Conservation (phyloP, 1,140 invertebrate genomes). For the Brachionus plicatilis region DNA sequence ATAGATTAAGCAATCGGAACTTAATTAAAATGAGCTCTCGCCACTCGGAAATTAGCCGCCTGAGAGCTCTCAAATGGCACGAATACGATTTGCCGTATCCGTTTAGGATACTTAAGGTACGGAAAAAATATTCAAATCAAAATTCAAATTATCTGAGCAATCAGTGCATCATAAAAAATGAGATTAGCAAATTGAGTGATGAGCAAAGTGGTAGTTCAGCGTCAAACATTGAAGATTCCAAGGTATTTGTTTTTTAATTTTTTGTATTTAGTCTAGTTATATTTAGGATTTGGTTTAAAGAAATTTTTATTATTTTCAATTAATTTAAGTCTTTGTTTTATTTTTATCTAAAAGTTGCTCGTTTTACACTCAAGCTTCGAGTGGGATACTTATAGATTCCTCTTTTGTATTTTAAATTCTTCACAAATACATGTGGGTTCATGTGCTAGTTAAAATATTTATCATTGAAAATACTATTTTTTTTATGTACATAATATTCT, state of each 20-base stretch:
- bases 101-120: slow-evolving; percentile 46
- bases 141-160: neutral
- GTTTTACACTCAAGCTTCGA: no score
- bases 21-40: slow-evolving; percentile 61
- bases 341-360: no score
- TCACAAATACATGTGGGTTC: no score
- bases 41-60: neutral
- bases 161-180: slow-evolving; percentile 62
- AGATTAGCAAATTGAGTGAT: slow-evolving; percentile 46
- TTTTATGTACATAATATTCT: no score
- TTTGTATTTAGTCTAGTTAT: neutral
- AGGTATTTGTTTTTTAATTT: neutral
- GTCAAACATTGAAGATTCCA: neutral
- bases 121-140: slow-evolving; percentile 45
- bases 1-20: slow-evolving; percentile 68
- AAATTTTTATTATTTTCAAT: no score
- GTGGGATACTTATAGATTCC: no score
- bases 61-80: slow-evolving; percentile 57
- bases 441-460: no score
- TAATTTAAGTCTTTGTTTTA: no score
- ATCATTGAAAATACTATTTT: no score
- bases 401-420: no score
- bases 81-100: slow-evolving; percentile 33
- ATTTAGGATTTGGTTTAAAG: no score
- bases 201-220: neutral